A percentile compares a stretch with the other conserved stretches of the same genome.
These are phyloP conservation scores for Callyntrura guangdongensis DNA, from an alignment of 2,888 invertebrate genomes.

Conservation along the genomic window DNA sequence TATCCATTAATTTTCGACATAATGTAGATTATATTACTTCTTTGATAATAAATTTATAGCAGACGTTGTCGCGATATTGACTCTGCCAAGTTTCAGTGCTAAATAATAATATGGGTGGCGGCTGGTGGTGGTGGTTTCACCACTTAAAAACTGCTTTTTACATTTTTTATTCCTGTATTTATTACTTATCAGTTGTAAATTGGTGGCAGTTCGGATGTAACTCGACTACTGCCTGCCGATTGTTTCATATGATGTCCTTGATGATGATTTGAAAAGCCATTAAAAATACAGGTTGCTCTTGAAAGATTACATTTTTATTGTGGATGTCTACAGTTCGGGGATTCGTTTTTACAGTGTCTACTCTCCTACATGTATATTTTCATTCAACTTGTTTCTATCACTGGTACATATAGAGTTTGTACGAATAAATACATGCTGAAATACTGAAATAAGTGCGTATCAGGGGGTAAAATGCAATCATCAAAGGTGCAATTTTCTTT, in stretches of 20 bases:
- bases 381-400: not conserved
- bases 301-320: conserved; percentile 70
- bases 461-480: conserved; percentile 63
- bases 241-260: conserved; percentile 57
- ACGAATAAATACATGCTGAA: not conserved
- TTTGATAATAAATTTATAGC: conserved; percentile 17
- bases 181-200: conserved; percentile 52
- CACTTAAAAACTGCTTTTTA: conserved; percentile 46
- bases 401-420: no score
- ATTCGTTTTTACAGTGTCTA: conserved; percentile 33
- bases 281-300: conserved; percentile 74
- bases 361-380: conserved; percentile 19
- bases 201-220: conserved; percentile 64
- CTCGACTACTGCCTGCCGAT: conserved; percentile 42
- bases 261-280: conserved; percentile 58
- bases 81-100: not conserved
- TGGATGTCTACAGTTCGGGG: conserved; percentile 38
- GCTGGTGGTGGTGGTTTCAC: conserved; percentile 49
- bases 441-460: conserved; percentile 44
- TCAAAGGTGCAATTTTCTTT: conserved; percentile 73
- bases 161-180: conserved; percentile 39
- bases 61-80: conserved; percentile 29
- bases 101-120: conserved; percentile 46
- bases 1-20: conserved; percentile 4
- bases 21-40: not conserved